phyloP scores from a whole-genome alignment of 2,797 vertebrate species.

The Austrolebias charrua region DNA sequence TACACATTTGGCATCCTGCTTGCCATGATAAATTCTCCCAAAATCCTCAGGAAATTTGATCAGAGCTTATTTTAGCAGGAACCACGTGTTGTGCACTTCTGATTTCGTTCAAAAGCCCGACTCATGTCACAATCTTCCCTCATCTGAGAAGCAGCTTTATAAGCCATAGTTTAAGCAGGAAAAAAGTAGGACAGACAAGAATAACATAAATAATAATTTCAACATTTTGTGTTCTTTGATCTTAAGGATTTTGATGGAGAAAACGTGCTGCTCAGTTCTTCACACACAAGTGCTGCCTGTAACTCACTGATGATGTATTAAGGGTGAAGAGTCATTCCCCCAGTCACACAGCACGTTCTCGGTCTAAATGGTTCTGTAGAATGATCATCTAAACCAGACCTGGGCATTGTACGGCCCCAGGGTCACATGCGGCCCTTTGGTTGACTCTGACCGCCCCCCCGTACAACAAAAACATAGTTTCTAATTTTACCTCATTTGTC shows the following conservation, averaged over 20 bases:
- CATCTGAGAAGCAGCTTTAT: conserved; percentile 19
- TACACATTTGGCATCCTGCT: conserved; percentile 27
- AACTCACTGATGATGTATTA: conserved; percentile 5
- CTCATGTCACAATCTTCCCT: conserved; percentile 19
- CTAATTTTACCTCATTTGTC: no score
- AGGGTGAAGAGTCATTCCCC: conserved; percentile 5
- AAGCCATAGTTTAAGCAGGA: conserved; percentile 31
- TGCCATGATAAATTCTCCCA: conserved; percentile 24
- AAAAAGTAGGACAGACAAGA: conserved; percentile 22
- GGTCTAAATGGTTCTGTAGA: not conserved
- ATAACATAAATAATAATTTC: conserved; percentile 10
- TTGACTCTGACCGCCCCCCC: no score
- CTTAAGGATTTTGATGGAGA: conserved; percentile 6
- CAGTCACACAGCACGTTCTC: not conserved
- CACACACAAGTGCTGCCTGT: conserved; percentile 11
- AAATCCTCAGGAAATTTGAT: conserved; percentile 28
- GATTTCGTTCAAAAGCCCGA: conserved; percentile 26
- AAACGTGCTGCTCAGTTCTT: conserved; percentile 3
- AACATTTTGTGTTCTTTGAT: not conserved
- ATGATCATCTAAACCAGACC: no score
- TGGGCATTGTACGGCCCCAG: no score
- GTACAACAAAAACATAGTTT: no score
- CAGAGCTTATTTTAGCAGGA: conserved; percentile 31
- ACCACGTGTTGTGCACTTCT: conserved; percentile 24
- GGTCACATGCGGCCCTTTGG: no score